These are phyloP conservation scores for Callosobruchus maculatus DNA, from an alignment of 2,888 invertebrate genomes.

Conservation along the genomic window DNA sequence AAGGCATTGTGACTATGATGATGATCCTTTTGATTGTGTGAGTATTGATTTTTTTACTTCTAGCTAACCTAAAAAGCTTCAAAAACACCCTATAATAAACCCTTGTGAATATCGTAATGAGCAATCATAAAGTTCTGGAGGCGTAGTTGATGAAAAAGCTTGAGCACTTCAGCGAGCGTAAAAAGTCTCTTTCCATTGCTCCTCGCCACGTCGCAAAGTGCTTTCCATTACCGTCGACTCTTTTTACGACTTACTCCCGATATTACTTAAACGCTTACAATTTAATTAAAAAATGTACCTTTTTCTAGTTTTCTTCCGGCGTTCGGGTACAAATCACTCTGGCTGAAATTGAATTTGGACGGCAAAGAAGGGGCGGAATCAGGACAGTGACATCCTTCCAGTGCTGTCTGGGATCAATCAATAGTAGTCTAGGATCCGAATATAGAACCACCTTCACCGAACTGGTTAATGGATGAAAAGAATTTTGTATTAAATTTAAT, in stretches of 20 bases:
- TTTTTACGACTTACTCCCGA: constrained; percentile 5
- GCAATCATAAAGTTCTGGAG: constrained; percentile 11
- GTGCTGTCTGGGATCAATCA: no score
- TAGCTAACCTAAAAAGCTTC: no score
- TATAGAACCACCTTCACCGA: no score
- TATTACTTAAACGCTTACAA: constrained; percentile 10
- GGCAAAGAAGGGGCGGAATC: constrained; percentile 4
- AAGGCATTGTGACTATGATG: no score
- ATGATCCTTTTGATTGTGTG: no score
- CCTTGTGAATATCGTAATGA: no score
- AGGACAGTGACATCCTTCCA: no score
- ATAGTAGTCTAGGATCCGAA: no score
- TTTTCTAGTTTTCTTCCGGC: constrained; percentile 1
- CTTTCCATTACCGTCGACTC: constrained; percentile 10
- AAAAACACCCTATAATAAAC: no score
- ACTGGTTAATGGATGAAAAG: no score
- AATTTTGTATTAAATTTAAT: no score
- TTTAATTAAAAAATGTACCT: constrained; percentile 13
- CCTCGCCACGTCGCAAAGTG: constrained; percentile 10
- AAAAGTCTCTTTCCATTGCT: not conserved
- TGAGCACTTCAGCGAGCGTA: not conserved
- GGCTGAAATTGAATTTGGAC: constrained; percentile 4
- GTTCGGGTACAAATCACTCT: constrained; percentile 5
- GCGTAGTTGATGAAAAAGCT: constrained; percentile 12
- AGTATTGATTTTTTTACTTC: no score